Evolutionary conservation across 2,888 invertebrate species (phyloP), one percentile per base, ranked within the genome.

Genomic region (Brachyptera risi): DNA sequence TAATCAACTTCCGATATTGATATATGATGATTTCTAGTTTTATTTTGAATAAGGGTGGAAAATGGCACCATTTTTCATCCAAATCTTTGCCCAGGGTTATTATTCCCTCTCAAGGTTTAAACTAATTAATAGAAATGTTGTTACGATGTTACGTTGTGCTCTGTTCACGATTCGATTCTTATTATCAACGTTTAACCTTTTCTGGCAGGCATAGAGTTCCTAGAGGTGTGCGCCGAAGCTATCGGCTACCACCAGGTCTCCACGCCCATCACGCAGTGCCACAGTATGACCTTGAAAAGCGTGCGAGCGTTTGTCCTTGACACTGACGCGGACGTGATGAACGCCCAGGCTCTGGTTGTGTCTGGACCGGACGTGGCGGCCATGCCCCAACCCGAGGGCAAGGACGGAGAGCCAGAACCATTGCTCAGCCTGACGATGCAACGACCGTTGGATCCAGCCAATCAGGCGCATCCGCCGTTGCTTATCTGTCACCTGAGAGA

Each of bases 181-280:
- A n/a, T n/a, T n/a, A n/a, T n/a, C n/a, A n/a, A n/a, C 35, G 35
- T 11, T 3, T n/a, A 9, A 38, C 3, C 17, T 38, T 38, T 17
- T 4, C 3, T 3, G 19, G 37, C 71, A 85, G 86, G 80, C 63
- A 75, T 81, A 19, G 81, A 83, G n/a, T 83, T 82, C 47, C 71
- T 87, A 50, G 86, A 87, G 69, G 60, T 85, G 15, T 79, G 78
- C 3, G 68, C 84, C 3, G 86, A 86, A 71, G 80, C 80, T 13
- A 67, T 82, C 7, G 71, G 58, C 19, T 60, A 60, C 31, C 60
- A 44, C 3, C 24, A 49, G 3, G 62, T 64, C 9, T n/a, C 42
- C 11, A 60, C 62, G 11, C 62, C 64, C 3, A 47, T 15, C 19
- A 64, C 64, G 4, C 23, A 19, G 23, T 50, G 40, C 11, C 50